Percentiles rank a stretch among this genome's conserved stretches.
These are phyloP conservation scores for Apamea sordens DNA, from an alignment of 2,888 invertebrate species.

Conservation along the genomic window DNA sequence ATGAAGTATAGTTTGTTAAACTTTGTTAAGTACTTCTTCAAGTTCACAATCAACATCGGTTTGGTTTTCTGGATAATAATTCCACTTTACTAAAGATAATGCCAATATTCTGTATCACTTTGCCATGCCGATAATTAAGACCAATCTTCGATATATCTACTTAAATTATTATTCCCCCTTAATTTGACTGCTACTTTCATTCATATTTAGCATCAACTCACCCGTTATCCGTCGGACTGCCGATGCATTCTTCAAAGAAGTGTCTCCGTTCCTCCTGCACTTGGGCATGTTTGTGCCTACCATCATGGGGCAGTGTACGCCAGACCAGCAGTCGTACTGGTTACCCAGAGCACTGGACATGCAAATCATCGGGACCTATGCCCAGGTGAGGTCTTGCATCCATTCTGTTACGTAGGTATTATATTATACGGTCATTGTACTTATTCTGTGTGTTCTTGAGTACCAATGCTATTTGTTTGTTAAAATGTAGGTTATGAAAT, in stretches of 20 bases:
- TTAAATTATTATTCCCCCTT: neutral
- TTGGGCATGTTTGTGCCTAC: constrained; percentile 98
- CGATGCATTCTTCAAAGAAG: constrained; percentile 92
- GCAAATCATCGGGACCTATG: constrained; percentile 97
- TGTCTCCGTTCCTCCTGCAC: constrained; percentile 94
- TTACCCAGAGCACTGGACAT: constrained; percentile 94
- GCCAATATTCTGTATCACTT: neutral
- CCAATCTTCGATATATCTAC: too few species aligned
- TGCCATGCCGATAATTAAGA: neutral
- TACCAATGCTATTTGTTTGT: neutral
- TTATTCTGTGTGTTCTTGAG: neutral
- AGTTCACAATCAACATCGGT: neutral
- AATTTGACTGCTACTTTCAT: neutral
- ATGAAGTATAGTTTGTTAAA: constrained; percentile 21
- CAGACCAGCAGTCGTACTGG: constrained; percentile 97
- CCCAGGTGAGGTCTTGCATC: constrained; percentile 91
- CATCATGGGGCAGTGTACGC: constrained; percentile 95
- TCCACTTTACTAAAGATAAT: too few species aligned
- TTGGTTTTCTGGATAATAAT: neutral
- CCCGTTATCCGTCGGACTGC: constrained; percentile 76
- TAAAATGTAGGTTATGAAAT: neutral
- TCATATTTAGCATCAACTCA: constrained; percentile 65
- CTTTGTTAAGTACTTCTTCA: neutral
- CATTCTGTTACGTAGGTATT: neutral
- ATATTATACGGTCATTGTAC: neutral